Percentiles rank a stretch among this genome's conserved stretches.
Evolutionary conservation across 2,797 vertebrate genomes (phyloP).

Genomic region (Clarias fuscus): DNA sequence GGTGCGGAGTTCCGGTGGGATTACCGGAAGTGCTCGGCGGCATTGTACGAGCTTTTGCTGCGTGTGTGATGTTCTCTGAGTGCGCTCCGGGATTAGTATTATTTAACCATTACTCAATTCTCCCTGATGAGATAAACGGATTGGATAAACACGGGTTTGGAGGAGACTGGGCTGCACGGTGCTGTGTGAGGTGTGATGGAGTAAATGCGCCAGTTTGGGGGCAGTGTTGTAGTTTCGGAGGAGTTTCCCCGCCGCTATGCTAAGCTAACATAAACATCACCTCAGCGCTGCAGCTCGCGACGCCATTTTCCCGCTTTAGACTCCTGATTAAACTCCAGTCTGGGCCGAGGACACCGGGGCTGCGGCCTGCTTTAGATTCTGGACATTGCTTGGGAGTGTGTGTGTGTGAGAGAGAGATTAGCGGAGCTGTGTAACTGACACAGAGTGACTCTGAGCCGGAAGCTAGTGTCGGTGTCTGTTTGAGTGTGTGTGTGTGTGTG

Average conservation of each 20-base stretch:
- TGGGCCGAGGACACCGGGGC: neutral
- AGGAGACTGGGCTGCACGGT: neutral
- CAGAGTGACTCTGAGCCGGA: neutral
- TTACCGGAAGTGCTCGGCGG: conserved; percentile 69
- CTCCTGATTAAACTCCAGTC: neutral
- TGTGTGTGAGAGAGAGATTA: neutral
- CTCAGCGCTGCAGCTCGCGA: neutral
- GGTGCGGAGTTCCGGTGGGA: conserved; percentile 77
- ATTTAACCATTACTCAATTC: neutral
- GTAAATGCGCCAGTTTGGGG: neutral
- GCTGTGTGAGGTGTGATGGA: neutral
- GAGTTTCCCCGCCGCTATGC: conserved; percentile 17
- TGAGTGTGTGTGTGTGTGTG: neutral
- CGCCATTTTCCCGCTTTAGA: neutral
- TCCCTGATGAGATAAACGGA: neutral
- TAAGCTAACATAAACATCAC: conserved; percentile 2
- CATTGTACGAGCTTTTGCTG: conserved; percentile 56
- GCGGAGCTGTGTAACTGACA: conserved; percentile 2
- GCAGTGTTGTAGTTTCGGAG: neutral
- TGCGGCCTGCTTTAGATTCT: neutral
- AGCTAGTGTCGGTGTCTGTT: neutral
- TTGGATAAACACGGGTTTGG: neutral
- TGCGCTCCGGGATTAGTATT: neutral
- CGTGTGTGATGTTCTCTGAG: conserved; percentile 17
- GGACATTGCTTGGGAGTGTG: neutral